Evolutionary conservation across 1,140 invertebrate species (phyloP), one percentile per base, ranked within the genome.

Genomic region (Akabosia matsudoensis): DNA sequence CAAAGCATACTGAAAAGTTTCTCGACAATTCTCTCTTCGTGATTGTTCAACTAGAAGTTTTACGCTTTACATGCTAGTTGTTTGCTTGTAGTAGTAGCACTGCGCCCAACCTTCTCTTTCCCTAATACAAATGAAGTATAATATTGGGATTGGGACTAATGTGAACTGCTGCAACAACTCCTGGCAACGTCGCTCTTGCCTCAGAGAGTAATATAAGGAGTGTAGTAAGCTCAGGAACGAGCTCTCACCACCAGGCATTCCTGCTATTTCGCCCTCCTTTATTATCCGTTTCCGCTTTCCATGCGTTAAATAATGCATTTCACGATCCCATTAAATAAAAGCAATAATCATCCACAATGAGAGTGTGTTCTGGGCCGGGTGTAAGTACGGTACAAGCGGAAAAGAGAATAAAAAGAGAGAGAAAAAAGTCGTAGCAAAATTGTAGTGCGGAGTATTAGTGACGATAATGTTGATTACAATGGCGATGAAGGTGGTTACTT

Each of bases 271-370:
- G 31, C 61, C 61, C 61, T 67, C 61, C 61, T 67, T 67, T 67
- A 67, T 67, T 67, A 67, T 67, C 61, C 61, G 61, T 31, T 67
- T 67, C 61, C 61, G 61, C 61, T 67, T 30, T 67, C 61, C 61
- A 67, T 67, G 61, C 61, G 61, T 67, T 67, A 67, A 67, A 67
- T 67, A 67, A 67, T 67, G 61, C 61, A 67, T 67, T 67, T 67
- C 61, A 67, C 61, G 61, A 67, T 67, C 61, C 61, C 61, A 67
- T 67, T 67, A 67, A 67, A 67, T 67, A 67, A 67, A 67, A 67
- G 61, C 61, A 67, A 67, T 67, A 67, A 67, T 67, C 61, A 67
- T 67, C 61, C 22, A 67, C 7, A 67, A 67, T 67, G 61, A 30
- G 61, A 7, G 61, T 31, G 54, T 45, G 37, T 61, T 13, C n/a